Percentiles rank a stretch among this genome's conserved stretches.
phyloP scores from a whole-genome alignment of 92 coral and sea anemone species.

The Pocillopora meandrina region DNA sequence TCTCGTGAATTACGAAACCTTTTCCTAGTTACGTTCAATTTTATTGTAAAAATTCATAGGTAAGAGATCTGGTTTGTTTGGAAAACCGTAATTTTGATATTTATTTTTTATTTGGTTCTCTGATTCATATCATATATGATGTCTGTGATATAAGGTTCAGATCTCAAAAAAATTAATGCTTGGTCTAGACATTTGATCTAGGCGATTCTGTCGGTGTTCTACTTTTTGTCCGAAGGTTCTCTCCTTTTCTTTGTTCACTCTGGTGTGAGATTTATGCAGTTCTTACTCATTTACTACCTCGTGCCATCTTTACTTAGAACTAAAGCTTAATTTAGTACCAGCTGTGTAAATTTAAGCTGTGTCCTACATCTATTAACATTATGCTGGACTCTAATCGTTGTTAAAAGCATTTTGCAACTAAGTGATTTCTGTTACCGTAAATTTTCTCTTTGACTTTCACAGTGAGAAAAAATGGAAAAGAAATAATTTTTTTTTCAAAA shows the following conservation, averaged over 20 bases:
- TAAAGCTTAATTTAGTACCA: slow-evolving; percentile 25
- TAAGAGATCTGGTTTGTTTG: not conserved
- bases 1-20: slow-evolving; percentile 17
- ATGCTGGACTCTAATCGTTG: not conserved
- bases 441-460: too few relatives aligned
- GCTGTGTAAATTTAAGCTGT: slow-evolving; percentile 41
- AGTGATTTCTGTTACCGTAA: not conserved
- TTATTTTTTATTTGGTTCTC: not conserved
- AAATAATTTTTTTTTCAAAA: too few relatives aligned
- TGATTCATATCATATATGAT: not conserved
- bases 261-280: slow-evolving; percentile 30
- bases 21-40: not conserved
- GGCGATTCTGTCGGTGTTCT: slow-evolving; percentile 14
- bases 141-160: not conserved
- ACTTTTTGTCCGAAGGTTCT: slow-evolving; percentile 15
- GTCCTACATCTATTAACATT: not conserved
- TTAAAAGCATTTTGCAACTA: slow-evolving; percentile 1
- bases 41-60: not conserved
- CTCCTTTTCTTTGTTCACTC: slow-evolving; percentile 13
- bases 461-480: too few relatives aligned
- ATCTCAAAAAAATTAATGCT: not conserved
- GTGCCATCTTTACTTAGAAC: slow-evolving; percentile 11
- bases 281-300: not conserved
- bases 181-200: not conserved
- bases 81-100: not conserved